Base-by-base conservation (phyloP, 2,888 invertebrate species). In the Ornithoptera alexandrae region DNA sequence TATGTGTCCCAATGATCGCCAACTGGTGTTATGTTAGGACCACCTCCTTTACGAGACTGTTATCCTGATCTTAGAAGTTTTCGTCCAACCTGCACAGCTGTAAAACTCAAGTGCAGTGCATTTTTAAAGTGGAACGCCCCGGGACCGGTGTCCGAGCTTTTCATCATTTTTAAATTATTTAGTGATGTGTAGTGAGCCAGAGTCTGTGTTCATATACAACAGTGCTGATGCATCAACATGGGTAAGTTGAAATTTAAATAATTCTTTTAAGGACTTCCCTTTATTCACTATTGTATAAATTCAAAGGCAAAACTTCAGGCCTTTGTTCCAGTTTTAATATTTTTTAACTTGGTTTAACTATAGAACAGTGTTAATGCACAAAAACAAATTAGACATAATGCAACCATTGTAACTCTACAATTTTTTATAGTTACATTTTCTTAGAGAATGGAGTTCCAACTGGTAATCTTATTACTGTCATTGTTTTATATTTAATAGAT, bases 41-140 rank as follows among this genome's bases (percentile, higher is more conserved):
- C 87, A 86, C 85, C 86, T 86, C 79, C 85, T 90, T 92, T 90
- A 90, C 79, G 89, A 88, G 82, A 85, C 82, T 82, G 80, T 86
- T 84, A 85, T 81, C 80, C 81, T 83, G 83, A 82, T 82, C 82
- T 84, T 81, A 80, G 85, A 84, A 89, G 83, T 80, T 86, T 84
- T 79, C 85, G 84, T 88, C 90, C 91, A 90, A 92, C 91, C 91
- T 91, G 90, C 89, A 86, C 82, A 84, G 84, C 81, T 83, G 90
- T 83, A 88, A 91, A 91, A 86, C 81, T 79, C 76, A 76, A 87
- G 89, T 92, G 91, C 89, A 90, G 91, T 92, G 91, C 90, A 92
- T 92, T 91, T 92, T 92, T 90, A 90, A 92, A 87, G 86, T 86
- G 90, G 83, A 87, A 87, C 89, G 87, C 89, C 91, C 91, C 86